Evolutionary conservation across 2,113 vertebrate species (phyloP).

Genomic region (Phaethornis superciliosus): DNA sequence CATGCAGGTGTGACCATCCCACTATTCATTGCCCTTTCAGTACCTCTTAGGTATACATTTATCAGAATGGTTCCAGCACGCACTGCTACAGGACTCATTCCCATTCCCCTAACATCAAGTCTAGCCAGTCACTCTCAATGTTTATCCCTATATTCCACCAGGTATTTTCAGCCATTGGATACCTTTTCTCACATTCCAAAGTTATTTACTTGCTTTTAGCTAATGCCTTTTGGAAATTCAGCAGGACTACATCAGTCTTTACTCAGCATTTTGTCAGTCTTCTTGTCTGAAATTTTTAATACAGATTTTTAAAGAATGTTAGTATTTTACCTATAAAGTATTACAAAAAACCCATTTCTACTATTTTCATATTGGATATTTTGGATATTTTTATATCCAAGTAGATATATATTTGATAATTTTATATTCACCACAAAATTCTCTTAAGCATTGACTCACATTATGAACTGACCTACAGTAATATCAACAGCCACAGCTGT

Average conservation of each 20-base stretch:
- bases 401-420: neutral
- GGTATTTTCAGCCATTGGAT: neutral
- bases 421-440: neutral
- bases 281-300: neutral
- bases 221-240: neutral
- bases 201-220: neutral
- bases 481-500: neutral
- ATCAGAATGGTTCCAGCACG: neutral
- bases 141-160: neutral
- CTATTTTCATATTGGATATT: neutral
- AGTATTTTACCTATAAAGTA: neutral
- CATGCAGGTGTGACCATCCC: neutral
- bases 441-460: neutral
- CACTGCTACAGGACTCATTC: neutral
- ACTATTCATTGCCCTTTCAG: neutral
- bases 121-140: neutral
- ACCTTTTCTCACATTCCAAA: neutral
- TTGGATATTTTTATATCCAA: neutral
- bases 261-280: neutral
- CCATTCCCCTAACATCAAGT: neutral
- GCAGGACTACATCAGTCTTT: neutral
- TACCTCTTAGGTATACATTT: neutral
- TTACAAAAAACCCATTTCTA: neutral
- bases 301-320: neutral
- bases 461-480: neutral